phyloP scores from a whole-genome alignment of 2,888 invertebrate genomes.

The Molanna angustata region DNA sequence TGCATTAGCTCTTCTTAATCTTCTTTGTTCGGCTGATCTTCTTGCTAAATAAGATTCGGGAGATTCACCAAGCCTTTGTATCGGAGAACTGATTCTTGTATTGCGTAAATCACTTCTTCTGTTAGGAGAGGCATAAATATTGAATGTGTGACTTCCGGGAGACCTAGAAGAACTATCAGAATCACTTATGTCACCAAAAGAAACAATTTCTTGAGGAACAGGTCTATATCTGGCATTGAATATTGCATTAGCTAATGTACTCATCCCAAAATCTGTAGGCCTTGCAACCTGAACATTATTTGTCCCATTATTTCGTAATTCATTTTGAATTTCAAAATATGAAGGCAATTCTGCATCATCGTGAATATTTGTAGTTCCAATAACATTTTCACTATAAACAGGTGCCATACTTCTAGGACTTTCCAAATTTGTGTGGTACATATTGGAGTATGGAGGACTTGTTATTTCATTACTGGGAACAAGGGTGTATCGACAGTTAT shows the following conservation, averaged over 20 bases:
- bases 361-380: background rate
- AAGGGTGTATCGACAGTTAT: conserved; percentile 14
- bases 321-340: conserved; percentile 17
- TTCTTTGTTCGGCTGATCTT: conserved; percentile 22
- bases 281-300: conserved; percentile 17
- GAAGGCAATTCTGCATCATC: conserved; percentile 9
- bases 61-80: conserved; percentile 21
- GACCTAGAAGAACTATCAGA: conserved; percentile 29
- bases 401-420: background rate
- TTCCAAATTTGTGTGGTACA: background rate
- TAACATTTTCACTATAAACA: background rate
- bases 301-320: background rate
- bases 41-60: conserved; percentile 19
- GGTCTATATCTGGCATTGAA: conserved; percentile 47
- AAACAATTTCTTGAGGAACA: conserved; percentile 29
- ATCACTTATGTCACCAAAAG: conserved; percentile 26
- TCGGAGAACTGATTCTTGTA: conserved; percentile 16
- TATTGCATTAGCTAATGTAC: conserved; percentile 43
- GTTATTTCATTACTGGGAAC: conserved; percentile 8
- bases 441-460: background rate
- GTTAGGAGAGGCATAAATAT: conserved; percentile 13
- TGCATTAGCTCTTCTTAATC: conserved; percentile 27
- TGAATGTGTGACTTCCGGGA: conserved; percentile 27
- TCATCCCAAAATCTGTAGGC: conserved; percentile 39
- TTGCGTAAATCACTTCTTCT: background rate